Base-by-base conservation (phyloP, 2,113 vertebrate species). In the Notothenia coriiceps region DNA sequence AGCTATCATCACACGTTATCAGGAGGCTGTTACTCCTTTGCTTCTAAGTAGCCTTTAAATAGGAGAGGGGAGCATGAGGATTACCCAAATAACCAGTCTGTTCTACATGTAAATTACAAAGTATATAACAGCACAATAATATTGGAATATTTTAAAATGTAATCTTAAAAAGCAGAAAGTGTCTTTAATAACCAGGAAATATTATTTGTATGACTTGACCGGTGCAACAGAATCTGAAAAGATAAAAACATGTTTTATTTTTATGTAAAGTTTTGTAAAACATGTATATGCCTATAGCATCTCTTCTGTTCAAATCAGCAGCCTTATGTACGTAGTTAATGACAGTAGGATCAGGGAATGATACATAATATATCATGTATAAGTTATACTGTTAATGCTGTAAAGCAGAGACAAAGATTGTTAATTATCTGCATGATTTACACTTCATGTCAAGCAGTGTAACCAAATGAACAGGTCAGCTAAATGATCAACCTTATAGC, bases 311-410 rank as follows among this genome's bases (percentile, higher is more conserved):
- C 29, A 29, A 29, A 29, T 29, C 29, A 29, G 14, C 29, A 57
- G 17, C 43, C 63, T 59, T 40, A 12, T 55, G 46, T 6, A n/a
- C 55, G 20, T 74, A 50, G 46, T n/a, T 74, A n/a, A 65, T 55
- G 40, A 56, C 13, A 2, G 43, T 17, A 60, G 13, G n/a, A 25
- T 50, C 40, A 25, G 61, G 35, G 40, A 12, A 56, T 65, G 14
- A 29, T 4, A 56, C 18, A 43, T 20, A 50, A 22, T 1, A 46
- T 20, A 17, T 46, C 11, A 15, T 13, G 10, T 13, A n/a, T 10
- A 9, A 22, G 40, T 49, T 13, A 14, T n/a, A 11, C 50, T 61
- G 33, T n/a, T n/a, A n/a, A 51, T 60, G 25, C 22, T 76, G 55
- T 17, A 52, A 51, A 40, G 7, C 55, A 68, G 14, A 46, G 12